Conservation (phyloP, 2,888 invertebrate species). For the Tromatobia lineatoria region DNA sequence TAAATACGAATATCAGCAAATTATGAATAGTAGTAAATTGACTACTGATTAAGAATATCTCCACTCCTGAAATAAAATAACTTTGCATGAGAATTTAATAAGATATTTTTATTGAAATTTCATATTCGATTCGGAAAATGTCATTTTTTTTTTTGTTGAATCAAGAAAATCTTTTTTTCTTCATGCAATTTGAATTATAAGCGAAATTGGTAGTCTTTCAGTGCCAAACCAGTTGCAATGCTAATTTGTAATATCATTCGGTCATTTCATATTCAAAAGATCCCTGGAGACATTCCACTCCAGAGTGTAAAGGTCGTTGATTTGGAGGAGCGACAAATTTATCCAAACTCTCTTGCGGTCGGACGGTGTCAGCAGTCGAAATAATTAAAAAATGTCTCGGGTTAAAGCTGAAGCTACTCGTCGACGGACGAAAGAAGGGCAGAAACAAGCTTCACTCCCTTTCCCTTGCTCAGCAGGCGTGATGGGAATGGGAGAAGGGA, state of each 20-base stretch:
- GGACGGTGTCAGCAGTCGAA: constrained; percentile 13
- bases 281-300: background rate
- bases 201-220: background rate
- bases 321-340: constrained; percentile 8
- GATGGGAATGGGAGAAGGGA: constrained; percentile 35
- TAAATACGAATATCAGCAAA: too few species aligned
- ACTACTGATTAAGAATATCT: background rate
- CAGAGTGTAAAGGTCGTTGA: background rate
- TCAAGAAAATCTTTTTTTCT: too few species aligned
- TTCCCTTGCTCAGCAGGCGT: constrained; percentile 46
- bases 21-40: too few species aligned
- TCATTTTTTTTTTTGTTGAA: too few species aligned
- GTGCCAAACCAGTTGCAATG: too few species aligned
- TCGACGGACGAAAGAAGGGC: constrained; percentile 21
- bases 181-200: background rate
- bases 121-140: too few species aligned
- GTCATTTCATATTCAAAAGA: constrained; percentile 13
- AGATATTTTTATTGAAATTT: too few species aligned
- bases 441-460: constrained; percentile 50
- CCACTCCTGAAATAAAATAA: too few species aligned
- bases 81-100: too few species aligned
- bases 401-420: background rate
- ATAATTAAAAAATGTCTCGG: constrained; percentile 29
- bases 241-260: too few species aligned
- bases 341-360: constrained; percentile 1